Evolutionary conservation across 2,113 vertebrate species (phyloP).

Genomic region (Trichechus manatus): DNA sequence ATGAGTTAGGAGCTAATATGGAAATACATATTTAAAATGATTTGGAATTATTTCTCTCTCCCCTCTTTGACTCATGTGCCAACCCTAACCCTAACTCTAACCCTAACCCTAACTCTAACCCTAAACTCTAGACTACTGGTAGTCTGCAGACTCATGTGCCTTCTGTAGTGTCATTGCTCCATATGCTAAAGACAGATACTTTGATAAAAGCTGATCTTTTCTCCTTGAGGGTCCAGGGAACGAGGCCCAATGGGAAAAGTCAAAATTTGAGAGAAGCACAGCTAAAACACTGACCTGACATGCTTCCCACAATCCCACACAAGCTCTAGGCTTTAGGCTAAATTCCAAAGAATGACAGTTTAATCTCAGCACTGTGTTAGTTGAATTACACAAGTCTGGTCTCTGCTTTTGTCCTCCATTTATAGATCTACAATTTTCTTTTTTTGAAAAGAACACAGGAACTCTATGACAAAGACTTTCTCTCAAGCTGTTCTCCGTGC

Average conservation of each 20-base stretch:
- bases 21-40: background rate
- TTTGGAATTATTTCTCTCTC: background rate
- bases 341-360: background rate
- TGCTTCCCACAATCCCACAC: background rate
- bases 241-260: background rate
- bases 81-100: too few species aligned
- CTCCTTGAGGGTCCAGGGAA: background rate
- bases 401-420: background rate
- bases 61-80: too few species aligned
- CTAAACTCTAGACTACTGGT: too few species aligned
- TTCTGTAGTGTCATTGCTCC: background rate
- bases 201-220: background rate
- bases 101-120: too few species aligned
- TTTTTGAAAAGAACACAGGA: background rate
- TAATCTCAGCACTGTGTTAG: background rate
- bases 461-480: background rate
- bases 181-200: background rate
- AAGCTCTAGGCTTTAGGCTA: background rate
- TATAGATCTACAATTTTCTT: background rate
- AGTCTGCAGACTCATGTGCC: too few species aligned
- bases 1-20: background rate
- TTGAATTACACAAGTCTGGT: background rate
- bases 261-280: background rate
- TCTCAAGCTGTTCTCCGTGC: background rate
- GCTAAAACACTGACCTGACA: accelerated